phyloP scores from a whole-genome alignment of 2,888 invertebrate species.

The Drosophila monieri region DNA sequence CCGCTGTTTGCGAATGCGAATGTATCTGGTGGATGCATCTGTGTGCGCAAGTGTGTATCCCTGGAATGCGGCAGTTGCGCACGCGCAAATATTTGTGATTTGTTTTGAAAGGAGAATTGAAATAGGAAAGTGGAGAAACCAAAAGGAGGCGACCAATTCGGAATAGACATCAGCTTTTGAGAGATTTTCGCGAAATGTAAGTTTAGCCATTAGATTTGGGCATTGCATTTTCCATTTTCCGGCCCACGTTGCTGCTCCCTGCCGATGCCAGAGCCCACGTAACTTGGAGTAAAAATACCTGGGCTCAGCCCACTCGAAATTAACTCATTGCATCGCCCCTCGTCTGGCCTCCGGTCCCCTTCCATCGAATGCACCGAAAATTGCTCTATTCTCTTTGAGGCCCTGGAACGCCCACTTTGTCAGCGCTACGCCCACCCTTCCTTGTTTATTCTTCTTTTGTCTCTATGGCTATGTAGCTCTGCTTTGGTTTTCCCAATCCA shows the following conservation, averaged over 20 bases:
- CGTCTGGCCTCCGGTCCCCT: conserved; percentile 6
- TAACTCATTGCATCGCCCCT: conserved; percentile 54
- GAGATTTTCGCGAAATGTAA: conserved; percentile 19
- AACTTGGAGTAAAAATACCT: conserved; percentile 24
- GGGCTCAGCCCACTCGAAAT: conserved; percentile 51
- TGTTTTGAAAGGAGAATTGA: conserved; percentile 32
- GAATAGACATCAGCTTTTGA: conserved; percentile 6
- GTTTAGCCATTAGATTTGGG: conserved; percentile 28
- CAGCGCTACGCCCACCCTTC: conserved; percentile 63
- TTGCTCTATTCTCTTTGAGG: conserved; percentile 64
- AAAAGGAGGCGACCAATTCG: background rate
- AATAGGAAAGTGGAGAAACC: conserved; percentile 4
- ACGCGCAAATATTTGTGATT: conserved; percentile 71
- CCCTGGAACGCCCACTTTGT: conserved; percentile 63
- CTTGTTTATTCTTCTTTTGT: conserved; percentile 43
- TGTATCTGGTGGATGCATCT: background rate
- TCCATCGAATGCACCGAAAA: conserved; percentile 32
- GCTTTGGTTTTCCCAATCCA: conserved; percentile 36
- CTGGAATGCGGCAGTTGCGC: conserved; percentile 68
- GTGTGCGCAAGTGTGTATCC: conserved; percentile 27
- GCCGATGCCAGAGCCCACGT: conserved; percentile 22
- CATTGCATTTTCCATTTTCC: conserved; percentile 25
- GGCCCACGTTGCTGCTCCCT: conserved; percentile 14
- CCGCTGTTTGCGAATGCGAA: conserved; percentile 13
- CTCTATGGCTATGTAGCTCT: conserved; percentile 23